phyloP scores from a whole-genome alignment of 2,113 vertebrate genomes.

The Propithecus coquereli region DNA sequence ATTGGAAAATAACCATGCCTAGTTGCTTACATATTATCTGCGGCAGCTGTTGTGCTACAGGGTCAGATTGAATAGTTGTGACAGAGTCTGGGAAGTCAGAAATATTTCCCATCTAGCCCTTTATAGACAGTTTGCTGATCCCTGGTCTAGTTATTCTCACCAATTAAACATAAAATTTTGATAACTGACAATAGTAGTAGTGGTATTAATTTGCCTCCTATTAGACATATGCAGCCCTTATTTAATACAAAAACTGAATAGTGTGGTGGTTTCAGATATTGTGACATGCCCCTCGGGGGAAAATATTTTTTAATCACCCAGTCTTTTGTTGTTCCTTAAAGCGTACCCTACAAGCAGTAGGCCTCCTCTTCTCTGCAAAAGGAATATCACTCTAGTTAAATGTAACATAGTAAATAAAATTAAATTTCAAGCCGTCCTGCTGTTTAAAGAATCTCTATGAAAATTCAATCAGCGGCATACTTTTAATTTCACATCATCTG shows the following conservation, averaged over 20 bases:
- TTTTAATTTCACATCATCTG: conserved; percentile 50
- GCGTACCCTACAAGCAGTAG: background rate
- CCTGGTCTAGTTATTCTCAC: background rate
- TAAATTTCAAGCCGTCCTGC: conserved; percentile 24
- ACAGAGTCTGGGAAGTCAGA: background rate
- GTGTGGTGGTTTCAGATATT: background rate
- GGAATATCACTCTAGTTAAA: background rate
- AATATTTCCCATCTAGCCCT: background rate
- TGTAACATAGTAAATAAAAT: conserved; percentile 35
- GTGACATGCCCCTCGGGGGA: background rate
- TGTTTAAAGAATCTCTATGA: conserved; percentile 46
- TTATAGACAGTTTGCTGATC: background rate
- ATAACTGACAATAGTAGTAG: background rate
- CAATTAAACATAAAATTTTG: background rate
- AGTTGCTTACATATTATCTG: background rate
- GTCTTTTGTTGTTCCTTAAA: background rate
- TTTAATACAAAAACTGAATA: background rate
- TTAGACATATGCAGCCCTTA: background rate
- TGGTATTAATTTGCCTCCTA: background rate
- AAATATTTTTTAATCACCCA: background rate
- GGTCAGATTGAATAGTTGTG: background rate
- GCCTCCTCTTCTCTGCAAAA: background rate
- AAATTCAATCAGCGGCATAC: background rate
- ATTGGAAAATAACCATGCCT: background rate
- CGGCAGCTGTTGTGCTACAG: background rate